These are phyloP conservation scores for Chorisops tibialis DNA, from an alignment of 2,888 invertebrate genomes.

Conservation along the genomic window DNA sequence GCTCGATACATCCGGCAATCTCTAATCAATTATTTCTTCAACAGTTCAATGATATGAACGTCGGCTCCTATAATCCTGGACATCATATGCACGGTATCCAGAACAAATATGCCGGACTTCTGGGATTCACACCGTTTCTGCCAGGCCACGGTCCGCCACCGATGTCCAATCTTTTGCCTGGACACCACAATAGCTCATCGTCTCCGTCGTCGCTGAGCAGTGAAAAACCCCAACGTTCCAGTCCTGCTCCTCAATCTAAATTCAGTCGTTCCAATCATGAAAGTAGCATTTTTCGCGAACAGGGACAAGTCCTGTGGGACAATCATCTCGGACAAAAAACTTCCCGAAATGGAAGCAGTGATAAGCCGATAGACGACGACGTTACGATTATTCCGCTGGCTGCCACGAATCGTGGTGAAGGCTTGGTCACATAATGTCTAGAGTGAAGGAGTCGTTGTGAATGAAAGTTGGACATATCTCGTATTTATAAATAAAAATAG, in stretches of 20 bases:
- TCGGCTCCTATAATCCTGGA: constrained; percentile 57
- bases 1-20: background rate
- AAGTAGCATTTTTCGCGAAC: too few relatives aligned
- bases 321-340: too few relatives aligned
- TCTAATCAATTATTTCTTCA: background rate
- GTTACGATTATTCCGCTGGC: too few relatives aligned
- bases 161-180: background rate
- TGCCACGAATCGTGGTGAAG: too few relatives aligned
- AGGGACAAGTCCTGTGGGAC: too few relatives aligned
- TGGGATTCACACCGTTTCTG: constrained; percentile 72
- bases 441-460: too few relatives aligned
- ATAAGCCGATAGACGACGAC: too few relatives aligned
- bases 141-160: constrained; percentile 36
- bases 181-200: background rate
- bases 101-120: constrained; percentile 70
- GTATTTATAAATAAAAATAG: too few relatives aligned
- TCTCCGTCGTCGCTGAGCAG: background rate
- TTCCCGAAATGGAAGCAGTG: too few relatives aligned
- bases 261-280: background rate
- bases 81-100: constrained; percentile 56
- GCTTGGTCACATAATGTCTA: too few relatives aligned
- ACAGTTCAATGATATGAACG: constrained; percentile 73
- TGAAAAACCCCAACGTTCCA: background rate
- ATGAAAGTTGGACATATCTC: too few relatives aligned
- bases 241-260: background rate